Base-by-base conservation (phyloP, 2,888 invertebrate species). In the Lithophane semibrunnea region DNA sequence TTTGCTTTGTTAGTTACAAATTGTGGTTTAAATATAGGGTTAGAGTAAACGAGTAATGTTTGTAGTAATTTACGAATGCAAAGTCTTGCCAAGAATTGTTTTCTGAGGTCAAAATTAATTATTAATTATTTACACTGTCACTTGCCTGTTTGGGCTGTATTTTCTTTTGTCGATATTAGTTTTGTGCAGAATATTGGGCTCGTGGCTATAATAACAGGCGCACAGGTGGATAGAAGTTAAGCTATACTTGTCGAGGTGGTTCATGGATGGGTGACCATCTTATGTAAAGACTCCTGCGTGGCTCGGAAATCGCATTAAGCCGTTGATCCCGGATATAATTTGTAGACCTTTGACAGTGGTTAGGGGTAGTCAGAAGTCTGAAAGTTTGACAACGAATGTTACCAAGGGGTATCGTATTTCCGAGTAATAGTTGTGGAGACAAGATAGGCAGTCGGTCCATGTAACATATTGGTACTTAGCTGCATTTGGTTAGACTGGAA, bases 1-100 rank as follows among this genome's bases (percentile, higher is more conserved):
- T 84, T 84, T 84, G 56, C 79, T 84, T 75, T 54, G 78, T 82
- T 74, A 69, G 29, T 29, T 47, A 82, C 86, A 83, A 86, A 83
- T 86, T 77, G 68, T 65, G 54, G 9, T 13, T 54, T 37, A 18
- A 76, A 60, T 29, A 29, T 54, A 65, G 47, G n/a, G 58, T 60
- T 47, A 69, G n/a, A 73, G 16, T 29, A 29, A 44, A 37, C 1
- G 8, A 44, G 8, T 16, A 9, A 60, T 61, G 3, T 29, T 18
- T 61, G 4, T 18, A 29, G 29, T 16, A 3, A 16, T 8, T 24
- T 29, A 60, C 3, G 7, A 29, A 9, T 29, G 9, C 16, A 60
- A 60, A 8, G 8, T 16, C 8, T 29, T 1, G 29, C 16, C 16
- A 29, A 60, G 16, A 58, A 7, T 13, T 24, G 12, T 56, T n/a